Percentiles rank a stretch among this genome's conserved stretches.
phyloP scores from a whole-genome alignment of 2,888 invertebrate species.

The Papilio gigon region DNA sequence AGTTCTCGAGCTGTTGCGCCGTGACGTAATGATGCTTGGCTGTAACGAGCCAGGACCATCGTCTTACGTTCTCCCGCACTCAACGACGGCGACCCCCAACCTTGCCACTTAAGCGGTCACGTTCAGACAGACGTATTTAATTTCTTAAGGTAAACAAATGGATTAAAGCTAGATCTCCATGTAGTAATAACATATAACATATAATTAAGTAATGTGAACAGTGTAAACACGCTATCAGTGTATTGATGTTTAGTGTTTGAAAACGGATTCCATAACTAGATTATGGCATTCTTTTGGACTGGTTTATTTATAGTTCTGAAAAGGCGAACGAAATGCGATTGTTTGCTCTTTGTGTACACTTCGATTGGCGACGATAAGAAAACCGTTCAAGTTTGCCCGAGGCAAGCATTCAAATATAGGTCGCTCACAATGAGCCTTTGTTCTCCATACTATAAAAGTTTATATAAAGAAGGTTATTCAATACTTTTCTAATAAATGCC shows the following conservation, averaged over 20 bases:
- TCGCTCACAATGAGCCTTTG: slow-evolving; percentile 37
- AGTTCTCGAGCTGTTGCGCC: slow-evolving; percentile 19
- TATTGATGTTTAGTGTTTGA: slow-evolving; percentile 10
- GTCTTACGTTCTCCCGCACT: slow-evolving; percentile 23
- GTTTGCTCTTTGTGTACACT: slow-evolving; percentile 30
- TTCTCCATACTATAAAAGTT: slow-evolving; percentile 23
- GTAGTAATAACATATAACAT: no score
- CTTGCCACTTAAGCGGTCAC: slow-evolving; percentile 29
- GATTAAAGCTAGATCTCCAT: no score
- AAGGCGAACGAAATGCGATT: slow-evolving; percentile 41
- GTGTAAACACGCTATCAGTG: not conserved
- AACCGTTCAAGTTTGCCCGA: slow-evolving; percentile 37
- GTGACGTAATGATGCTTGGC: slow-evolving; percentile 34
- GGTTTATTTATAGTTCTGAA: slow-evolving; percentile 37
- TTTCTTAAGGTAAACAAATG: slow-evolving; percentile 24
- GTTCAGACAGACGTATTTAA: slow-evolving; percentile 11
- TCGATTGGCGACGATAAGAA: slow-evolving; percentile 39
- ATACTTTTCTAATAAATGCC: slow-evolving; percentile 5
- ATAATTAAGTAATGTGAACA: not conserved
- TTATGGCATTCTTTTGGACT: slow-evolving; percentile 18
- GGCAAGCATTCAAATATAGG: slow-evolving; percentile 37
- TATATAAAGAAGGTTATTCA: slow-evolving; percentile 16
- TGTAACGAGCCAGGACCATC: slow-evolving; percentile 22
- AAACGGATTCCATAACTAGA: slow-evolving; percentile 13
- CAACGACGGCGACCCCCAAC: slow-evolving; percentile 25